Conservation (phyloP, 2,797 vertebrate species). For the Oreochromis grahami region DNA sequence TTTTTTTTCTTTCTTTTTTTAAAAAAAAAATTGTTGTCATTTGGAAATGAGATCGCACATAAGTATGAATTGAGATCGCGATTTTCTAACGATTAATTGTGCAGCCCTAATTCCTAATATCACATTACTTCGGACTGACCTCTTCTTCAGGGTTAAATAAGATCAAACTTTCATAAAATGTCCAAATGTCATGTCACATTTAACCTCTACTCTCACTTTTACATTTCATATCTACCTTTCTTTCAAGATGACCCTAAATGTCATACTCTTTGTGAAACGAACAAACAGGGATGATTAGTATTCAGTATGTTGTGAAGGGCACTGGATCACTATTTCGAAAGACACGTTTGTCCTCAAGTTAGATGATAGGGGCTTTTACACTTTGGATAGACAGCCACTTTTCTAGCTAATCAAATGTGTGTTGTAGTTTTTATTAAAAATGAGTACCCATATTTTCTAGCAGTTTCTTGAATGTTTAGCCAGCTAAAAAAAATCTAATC, state of each 20-base stretch:
- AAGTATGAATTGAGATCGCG: too few species aligned
- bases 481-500: neutral
- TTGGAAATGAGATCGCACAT: too few species aligned
- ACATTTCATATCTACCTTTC: neutral
- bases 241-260: neutral
- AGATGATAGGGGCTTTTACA: neutral
- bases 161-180: too few species aligned
- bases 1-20: too few species aligned
- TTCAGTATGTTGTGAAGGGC: neutral
- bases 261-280: neutral
- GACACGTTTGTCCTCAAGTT: neutral
- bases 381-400: neutral
- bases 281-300: neutral
- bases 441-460: rapidly evolving
- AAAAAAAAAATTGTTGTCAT: too few species aligned
- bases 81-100: too few species aligned
- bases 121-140: neutral
- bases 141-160: neutral
- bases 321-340: neutral
- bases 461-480: neutral
- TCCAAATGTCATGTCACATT: neutral
- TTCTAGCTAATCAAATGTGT: neutral
- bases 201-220: neutral
- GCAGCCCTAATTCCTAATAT: neutral
- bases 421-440: neutral